A percentile compares a stretch with the other conserved stretches of the same genome.
phyloP scores from a whole-genome alignment of 2,888 invertebrate genomes.

The Tetragonisca angustula region DNA sequence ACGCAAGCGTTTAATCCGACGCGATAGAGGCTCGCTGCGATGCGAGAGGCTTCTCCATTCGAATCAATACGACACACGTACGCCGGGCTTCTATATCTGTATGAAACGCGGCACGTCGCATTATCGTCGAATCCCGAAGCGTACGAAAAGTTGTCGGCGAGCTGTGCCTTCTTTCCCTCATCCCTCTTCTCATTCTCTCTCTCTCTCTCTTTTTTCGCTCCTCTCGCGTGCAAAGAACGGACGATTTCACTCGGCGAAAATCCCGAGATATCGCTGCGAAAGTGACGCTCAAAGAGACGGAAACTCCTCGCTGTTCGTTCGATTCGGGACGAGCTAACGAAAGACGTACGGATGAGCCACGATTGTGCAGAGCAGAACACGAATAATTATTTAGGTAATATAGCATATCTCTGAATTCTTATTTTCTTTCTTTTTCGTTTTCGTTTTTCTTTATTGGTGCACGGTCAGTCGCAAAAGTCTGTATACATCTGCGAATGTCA shows the following conservation, averaged over 20 bases:
- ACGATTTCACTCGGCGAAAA: neutral
- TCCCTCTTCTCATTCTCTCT: too few relatives aligned
- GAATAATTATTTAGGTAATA: too few relatives aligned
- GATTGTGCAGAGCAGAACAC: too few relatives aligned
- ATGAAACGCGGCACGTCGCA: constrained; percentile 45
- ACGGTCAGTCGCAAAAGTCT: too few relatives aligned
- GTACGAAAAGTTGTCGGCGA: constrained; percentile 24
- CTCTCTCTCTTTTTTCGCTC: neutral
- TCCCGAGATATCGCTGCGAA: neutral
- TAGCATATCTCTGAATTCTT: too few relatives aligned
- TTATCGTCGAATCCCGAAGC: constrained; percentile 43
- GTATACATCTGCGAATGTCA: too few relatives aligned
- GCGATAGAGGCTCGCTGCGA: constrained; percentile 73
- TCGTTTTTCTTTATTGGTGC: too few relatives aligned
- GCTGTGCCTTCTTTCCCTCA: neutral
- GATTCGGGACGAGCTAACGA: neutral
- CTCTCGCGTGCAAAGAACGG: neutral
- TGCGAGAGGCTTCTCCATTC: constrained; percentile 81
- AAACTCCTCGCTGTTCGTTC: neutral
- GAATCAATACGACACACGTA: constrained; percentile 80
- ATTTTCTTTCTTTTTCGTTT: too few relatives aligned
- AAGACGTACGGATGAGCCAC: neutral
- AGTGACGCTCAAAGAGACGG: neutral
- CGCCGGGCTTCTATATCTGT: constrained; percentile 61
- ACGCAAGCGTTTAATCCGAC: constrained; percentile 77